Evolutionary conservation across 2,113 vertebrate genomes (phyloP).

Genomic region (Macquaria australasica): DNA sequence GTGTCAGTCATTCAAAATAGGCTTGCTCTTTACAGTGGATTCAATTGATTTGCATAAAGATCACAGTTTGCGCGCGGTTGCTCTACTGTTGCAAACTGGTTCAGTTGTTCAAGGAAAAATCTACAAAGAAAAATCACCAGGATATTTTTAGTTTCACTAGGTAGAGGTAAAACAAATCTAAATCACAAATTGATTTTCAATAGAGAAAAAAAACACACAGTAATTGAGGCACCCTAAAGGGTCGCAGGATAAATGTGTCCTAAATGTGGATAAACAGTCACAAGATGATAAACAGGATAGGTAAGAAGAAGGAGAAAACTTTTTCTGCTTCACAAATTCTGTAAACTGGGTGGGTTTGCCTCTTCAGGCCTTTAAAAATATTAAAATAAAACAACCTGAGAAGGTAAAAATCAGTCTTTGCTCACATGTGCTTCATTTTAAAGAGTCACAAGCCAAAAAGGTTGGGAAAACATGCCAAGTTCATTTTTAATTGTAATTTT

Average conservation of each 20-base stretch:
- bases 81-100: neutral
- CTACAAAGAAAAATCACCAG: neutral
- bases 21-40: constrained; percentile 38
- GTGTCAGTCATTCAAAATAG: constrained; percentile 58
- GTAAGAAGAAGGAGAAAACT: neutral
- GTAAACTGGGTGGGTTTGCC: neutral
- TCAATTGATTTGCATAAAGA: constrained; percentile 44
- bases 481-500: neutral
- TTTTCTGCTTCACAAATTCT: neutral
- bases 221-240: neutral
- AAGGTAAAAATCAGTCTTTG: neutral
- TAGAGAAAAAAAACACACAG: neutral
- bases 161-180: neutral
- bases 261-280: no score
- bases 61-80: neutral
- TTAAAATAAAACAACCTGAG: neutral
- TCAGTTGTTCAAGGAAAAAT: neutral
- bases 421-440: neutral
- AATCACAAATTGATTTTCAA: neutral
- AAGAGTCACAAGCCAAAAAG: neutral
- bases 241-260: constrained; percentile 1
- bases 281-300: neutral
- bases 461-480: neutral
- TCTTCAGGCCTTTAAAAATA: neutral
- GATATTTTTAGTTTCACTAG: neutral